Base-by-base conservation (phyloP, 2,797 vertebrate species). In the Syndactyla subalaris region DNA sequence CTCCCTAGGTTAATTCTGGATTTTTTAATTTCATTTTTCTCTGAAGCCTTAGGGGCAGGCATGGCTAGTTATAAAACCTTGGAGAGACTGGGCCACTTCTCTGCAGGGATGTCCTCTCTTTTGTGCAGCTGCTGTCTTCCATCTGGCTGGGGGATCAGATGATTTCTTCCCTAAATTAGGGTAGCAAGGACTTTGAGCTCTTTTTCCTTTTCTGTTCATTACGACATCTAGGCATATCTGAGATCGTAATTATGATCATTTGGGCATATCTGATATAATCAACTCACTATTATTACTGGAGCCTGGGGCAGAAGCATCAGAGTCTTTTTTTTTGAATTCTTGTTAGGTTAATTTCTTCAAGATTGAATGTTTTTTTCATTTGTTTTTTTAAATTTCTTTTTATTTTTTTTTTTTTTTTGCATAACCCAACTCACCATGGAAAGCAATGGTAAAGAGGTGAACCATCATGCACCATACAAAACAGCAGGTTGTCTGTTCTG, bases 221-320 rank as follows among this genome's bases (percentile, higher is more conserved):
- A 65, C 1, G 12, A 80, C 68, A 68, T 91, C 67, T 82, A 71
- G n/a, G 26, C 48, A 70, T 95, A 94, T 79, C 67, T 95, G 77
- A 92, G 67, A 81, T 84, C 0, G 16, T 84, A 90, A 88, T 92
- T 94, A 66, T 45, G 63, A 90, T 92, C 59, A 74, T 93, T 92
- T 90, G 59, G 71, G 39, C 59, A 67, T 93, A 92, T 90, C 90
- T 92, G 23, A 7, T 76, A 76, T 52, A 89, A 94, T 94, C 77
- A 93, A 54, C 36, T 72, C 46, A 45, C 10, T 84, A 3, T 88
- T 38, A 41, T 67, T 95, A 38, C 43, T 49, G 59, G 23, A 63
- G 48, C 63, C 71, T 73, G 71, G 20, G 68, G 14, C 63, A 95
- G 80, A 82, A 34, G 38, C 52, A 91, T 67, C 71, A 36, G 49